Conservation (phyloP, 2,113 vertebrate species). For the Xenus cinereus region DNA sequence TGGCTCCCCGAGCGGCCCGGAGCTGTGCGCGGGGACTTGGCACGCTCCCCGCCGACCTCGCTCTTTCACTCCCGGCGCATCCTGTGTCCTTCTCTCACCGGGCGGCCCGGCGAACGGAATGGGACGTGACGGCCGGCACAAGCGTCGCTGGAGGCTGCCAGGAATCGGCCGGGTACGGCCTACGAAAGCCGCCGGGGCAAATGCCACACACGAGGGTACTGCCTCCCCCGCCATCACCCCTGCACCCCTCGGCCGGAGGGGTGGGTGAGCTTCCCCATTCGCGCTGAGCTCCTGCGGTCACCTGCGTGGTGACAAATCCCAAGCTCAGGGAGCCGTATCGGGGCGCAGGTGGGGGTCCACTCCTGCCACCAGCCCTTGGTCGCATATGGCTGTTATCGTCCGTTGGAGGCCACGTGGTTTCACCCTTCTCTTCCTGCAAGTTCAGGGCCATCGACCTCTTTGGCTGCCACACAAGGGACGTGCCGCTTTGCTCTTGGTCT, state of each 20-base stretch:
- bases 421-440: neutral
- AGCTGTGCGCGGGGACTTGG: conserved; percentile 76
- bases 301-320: fast-evolving
- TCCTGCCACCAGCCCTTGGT: neutral
- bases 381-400: fast-evolving
- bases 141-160: conserved; percentile 72
- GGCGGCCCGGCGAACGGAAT: conserved; percentile 75
- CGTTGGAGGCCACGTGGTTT: neutral
- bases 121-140: conserved; percentile 84
- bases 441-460: neutral
- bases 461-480: neutral
- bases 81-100: conserved; percentile 83
- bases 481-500: neutral
- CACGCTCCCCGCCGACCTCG: conserved; percentile 76
- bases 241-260: fast-evolving
- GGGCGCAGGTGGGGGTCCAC: fast-evolving
- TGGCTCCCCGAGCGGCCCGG: conserved; percentile 71
- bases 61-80: conserved; percentile 82
- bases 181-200: conserved; percentile 53
- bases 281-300: fast-evolving
- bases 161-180: conserved; percentile 74
- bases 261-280: neutral
- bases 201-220: conserved; percentile 47
- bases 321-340: fast-evolving
- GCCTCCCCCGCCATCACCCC: neutral